A percentile compares a stretch with the other conserved stretches of the same genome.
phyloP scores from a whole-genome alignment of 1,140 invertebrate genomes.

The Calliopsis andreniformis region DNA sequence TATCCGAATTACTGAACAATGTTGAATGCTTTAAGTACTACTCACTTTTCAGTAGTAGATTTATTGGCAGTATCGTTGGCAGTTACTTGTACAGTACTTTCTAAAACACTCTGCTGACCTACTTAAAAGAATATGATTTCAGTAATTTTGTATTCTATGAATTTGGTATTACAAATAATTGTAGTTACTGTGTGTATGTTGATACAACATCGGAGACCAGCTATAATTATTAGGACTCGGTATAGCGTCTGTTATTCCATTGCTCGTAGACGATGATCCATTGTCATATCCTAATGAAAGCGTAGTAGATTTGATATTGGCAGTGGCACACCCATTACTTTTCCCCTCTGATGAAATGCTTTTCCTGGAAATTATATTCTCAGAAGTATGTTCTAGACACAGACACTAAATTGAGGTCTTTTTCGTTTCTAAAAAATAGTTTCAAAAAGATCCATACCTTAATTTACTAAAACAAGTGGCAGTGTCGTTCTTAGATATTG shows the following conservation, averaged over 20 bases:
- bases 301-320: conserved; percentile 55
- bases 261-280: conserved; percentile 59
- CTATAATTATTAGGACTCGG: conserved; percentile 71
- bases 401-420: too few species aligned
- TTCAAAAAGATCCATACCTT: conserved; percentile 59
- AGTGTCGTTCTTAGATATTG: conserved; percentile 63
- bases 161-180: conserved; percentile 16
- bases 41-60: conserved; percentile 70
- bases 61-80: conserved; percentile 65
- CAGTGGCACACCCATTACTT: conserved; percentile 45
- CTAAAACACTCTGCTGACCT: conserved; percentile 68
- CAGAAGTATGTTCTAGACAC: background rate
- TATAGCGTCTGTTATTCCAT: conserved; percentile 59
- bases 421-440: background rate
- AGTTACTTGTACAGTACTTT: conserved; percentile 57
- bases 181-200: conserved; percentile 70
- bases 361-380: conserved; percentile 62
- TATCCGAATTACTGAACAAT: too few species aligned
- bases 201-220: conserved; percentile 74
- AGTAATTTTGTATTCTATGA: conserved; percentile 10
- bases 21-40: too few species aligned
- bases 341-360: conserved; percentile 60
- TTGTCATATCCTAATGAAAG: conserved; percentile 63
- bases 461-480: conserved; percentile 60
- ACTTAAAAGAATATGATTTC: conserved; percentile 1